Evolutionary conservation across 2,113 vertebrate genomes (phyloP).

Genomic region (Pelvicachromis taeniatus): DNA sequence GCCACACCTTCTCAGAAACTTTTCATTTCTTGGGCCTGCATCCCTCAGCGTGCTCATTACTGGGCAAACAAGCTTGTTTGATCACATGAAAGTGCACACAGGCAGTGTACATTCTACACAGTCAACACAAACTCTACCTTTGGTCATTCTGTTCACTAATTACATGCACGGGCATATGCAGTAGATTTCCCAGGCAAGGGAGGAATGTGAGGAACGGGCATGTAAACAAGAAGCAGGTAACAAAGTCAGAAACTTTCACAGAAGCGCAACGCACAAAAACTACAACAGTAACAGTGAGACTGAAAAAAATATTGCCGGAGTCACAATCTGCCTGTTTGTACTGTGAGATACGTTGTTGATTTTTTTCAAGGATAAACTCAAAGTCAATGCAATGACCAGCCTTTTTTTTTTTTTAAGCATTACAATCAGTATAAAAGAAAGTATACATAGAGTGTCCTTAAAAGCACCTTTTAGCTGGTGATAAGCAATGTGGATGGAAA

Average conservation of each 20-base stretch:
- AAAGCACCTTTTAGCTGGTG: background rate
- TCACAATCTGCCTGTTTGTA: background rate
- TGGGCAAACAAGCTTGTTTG: background rate
- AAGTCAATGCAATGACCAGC: background rate
- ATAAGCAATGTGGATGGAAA: background rate
- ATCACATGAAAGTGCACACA: conserved; percentile 16
- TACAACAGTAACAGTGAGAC: background rate
- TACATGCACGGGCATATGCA: background rate
- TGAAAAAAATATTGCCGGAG: background rate
- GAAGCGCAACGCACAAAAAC: background rate
- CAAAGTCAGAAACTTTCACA: background rate
- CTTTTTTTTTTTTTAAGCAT: background rate
- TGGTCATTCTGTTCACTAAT: background rate
- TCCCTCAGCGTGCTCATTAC: background rate
- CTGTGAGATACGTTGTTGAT: background rate
- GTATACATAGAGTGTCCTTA: background rate
- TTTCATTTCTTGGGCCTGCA: background rate
- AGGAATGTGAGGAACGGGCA: background rate
- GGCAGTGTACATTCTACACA: background rate
- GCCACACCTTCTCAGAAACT: background rate
- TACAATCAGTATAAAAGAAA: background rate
- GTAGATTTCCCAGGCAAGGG: background rate
- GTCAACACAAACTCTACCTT: background rate
- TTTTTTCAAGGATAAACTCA: background rate
- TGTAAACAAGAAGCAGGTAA: background rate